Evolutionary conservation across 2,113 vertebrate species (phyloP).

Genomic region (Brienomyrus longianalis): DNA sequence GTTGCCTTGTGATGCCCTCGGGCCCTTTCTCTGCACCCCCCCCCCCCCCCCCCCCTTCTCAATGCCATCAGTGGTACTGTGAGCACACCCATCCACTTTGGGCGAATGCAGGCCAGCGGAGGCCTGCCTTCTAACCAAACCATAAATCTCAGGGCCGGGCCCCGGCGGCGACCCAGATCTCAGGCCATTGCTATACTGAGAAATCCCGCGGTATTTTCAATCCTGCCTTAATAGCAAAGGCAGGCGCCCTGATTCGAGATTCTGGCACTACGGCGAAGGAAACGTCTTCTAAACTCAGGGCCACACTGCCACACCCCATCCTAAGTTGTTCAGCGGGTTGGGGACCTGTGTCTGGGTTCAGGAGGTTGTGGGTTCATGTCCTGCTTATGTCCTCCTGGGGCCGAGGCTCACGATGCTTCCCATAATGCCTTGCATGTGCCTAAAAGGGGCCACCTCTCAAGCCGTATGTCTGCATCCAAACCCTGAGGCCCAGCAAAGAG

Average conservation of each 20-base stretch:
- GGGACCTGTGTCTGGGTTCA: background rate
- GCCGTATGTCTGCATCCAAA: background rate
- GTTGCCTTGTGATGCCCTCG: background rate
- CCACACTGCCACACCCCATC: background rate
- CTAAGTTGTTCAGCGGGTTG: background rate
- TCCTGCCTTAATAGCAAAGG: conserved; percentile 21
- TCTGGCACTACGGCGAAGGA: conserved; percentile 15
- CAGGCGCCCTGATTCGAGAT: background rate
- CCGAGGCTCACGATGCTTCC: background rate
- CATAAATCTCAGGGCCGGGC: conserved; percentile 33
- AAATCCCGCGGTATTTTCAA: conserved; percentile 21
- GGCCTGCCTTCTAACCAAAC: conserved; percentile 20
- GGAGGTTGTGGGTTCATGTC: background rate
- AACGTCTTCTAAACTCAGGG: conserved; percentile 12
- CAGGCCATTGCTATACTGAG: conserved; percentile 28
- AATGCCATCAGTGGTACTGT: background rate
- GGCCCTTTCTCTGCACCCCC: conserved; percentile 31
- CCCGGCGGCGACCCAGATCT: conserved; percentile 27
- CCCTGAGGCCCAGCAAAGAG: background rate
- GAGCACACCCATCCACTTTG: conserved; percentile 16
- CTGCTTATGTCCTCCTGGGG: background rate
- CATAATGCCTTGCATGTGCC: background rate
- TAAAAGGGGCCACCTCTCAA: background rate
- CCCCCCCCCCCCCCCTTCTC: conserved; percentile 10
- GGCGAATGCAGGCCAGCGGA: background rate